Base-by-base conservation (phyloP, 2,888 invertebrate genomes). In the Melanotus villosus region DNA sequence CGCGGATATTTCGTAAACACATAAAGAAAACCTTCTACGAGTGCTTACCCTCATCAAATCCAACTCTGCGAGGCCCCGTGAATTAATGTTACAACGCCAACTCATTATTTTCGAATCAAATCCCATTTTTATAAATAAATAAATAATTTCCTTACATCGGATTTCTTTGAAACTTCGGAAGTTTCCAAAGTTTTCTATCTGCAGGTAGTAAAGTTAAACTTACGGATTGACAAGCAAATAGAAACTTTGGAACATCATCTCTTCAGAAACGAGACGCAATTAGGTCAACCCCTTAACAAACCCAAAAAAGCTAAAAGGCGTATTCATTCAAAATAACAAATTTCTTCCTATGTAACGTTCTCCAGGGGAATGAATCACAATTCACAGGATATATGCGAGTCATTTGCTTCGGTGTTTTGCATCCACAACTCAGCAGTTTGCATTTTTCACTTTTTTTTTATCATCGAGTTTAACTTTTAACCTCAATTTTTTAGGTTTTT, bases 351-450 rank as follows among this genome's bases (percentile, higher is more conserved):
- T 47, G 47, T 23, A 43, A 43, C 43, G n/a, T 6, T 47, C 47
- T 26, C 47, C 4, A n/a, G 47, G 23, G 47, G 23, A 47, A 47
- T 47, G 47, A 47, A 47, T 47, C 47, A 47, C 47, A 47, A 47
- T 47, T 47, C 47, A 12, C 47, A n/a, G 47, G 47, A 47, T 47
- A 47, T 47, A 47, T 47, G 18, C 47, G 3, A 47, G 47, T 47
- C 47, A 47, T 47, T 47, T 47, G 47, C 23, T 47, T 47, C 23
- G 47, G 47, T 47, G 47, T 47, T 47, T 47, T 47, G 47, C 47
- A 47, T 47, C 23, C 47, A 47, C 47, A 47, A 47, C 12, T 47
- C 47, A 47, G 47, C 47, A 23, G 19, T 47, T 47, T 47, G 47
- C 21, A 26, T 47, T 47, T 47, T 47, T 47, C 21, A 12, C 26